A percentile compares a stretch with the other conserved stretches of the same genome.
Conservation (phyloP, 2,888 invertebrate species). For the Aleiodes alternator region DNA sequence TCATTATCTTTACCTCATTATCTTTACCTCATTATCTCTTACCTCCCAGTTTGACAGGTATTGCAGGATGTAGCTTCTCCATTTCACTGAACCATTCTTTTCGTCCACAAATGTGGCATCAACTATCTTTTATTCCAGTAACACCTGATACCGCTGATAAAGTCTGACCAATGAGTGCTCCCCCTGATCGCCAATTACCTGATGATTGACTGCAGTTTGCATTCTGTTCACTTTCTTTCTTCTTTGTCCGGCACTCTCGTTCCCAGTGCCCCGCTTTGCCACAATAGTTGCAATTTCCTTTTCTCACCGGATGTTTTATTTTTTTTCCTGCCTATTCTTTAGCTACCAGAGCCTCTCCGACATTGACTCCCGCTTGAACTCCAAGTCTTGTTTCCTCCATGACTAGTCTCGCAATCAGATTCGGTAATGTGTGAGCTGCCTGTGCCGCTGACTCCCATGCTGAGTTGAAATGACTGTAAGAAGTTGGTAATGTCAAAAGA, state of each 20-base stretch:
- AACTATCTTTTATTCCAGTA: constrained; percentile 28
- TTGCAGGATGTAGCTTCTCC: constrained; percentile 3
- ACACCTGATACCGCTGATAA: constrained; percentile 29
- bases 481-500: constrained; percentile 36
- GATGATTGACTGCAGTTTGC: constrained; percentile 20
- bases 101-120: constrained; percentile 44
- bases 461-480: constrained; percentile 56
- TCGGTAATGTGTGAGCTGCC: constrained; percentile 32
- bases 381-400: constrained; percentile 42
- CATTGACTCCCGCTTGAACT: neutral
- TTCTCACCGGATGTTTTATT: constrained; percentile 26
- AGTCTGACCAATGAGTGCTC: constrained; percentile 46
- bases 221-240: constrained; percentile 14
- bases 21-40: too few species aligned
- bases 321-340: neutral
- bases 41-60: constrained; percentile 43
- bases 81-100: constrained; percentile 44
- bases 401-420: constrained; percentile 37
- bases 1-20: too few species aligned
- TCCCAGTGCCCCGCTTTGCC: constrained; percentile 50
- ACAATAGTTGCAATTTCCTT: constrained; percentile 47
- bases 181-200: constrained; percentile 26
- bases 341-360: constrained; percentile 36
- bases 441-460: constrained; percentile 49
- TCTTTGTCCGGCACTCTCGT: constrained; percentile 41